Base-by-base conservation (phyloP, 2,113 vertebrate species). In the Piliocolobus tephrosceles region DNA sequence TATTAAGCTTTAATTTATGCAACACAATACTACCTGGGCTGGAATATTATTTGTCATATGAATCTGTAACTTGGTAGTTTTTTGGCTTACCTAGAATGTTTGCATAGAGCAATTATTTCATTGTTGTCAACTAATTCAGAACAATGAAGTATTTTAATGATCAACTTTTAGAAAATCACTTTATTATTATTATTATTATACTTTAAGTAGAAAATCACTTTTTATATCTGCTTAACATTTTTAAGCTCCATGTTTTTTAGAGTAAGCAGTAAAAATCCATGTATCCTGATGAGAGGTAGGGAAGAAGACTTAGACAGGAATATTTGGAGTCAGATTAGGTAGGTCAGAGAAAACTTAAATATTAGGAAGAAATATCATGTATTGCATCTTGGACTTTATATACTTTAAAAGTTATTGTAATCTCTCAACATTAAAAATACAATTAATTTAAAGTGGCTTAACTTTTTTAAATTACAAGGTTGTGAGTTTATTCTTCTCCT, bases 391-490 rank as follows among this genome's bases (percentile, higher is more conserved):
- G 18, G 61, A 70, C 20, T 95, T 87, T 64, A 82, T 94, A 90
- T 52, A 73, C 72, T n/a, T 84, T 96, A 72, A 93, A 92, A 88
- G 9, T 85, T 79, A 73, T 96, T 86, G 90, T 73, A 94, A 75
- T 75, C 43, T 57, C 35, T 92, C 14, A 80, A 27, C 9, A 84
- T 96, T 92, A 72, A 93, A 86, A 84, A 52, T 47, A 76, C 64
- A 17, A 4, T 70, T 64, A 83, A 82, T 57, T 96, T 97, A 82
- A 73, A 89, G 47, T 86, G 82, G 35, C 57, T 82, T 92, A 89
- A 58, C 11, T 86, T 68, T 96, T 76, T 72, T 3, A 38, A 84
- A 73, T 93, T 70, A 57, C 72, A 52, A 76, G 75, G 18, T 4
- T 72, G 4, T 78, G 38, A 95, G 58, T 40, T 73, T 78, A 89